Conservation (phyloP, 1,140 invertebrate species). For the Lucilia sericata region DNA sequence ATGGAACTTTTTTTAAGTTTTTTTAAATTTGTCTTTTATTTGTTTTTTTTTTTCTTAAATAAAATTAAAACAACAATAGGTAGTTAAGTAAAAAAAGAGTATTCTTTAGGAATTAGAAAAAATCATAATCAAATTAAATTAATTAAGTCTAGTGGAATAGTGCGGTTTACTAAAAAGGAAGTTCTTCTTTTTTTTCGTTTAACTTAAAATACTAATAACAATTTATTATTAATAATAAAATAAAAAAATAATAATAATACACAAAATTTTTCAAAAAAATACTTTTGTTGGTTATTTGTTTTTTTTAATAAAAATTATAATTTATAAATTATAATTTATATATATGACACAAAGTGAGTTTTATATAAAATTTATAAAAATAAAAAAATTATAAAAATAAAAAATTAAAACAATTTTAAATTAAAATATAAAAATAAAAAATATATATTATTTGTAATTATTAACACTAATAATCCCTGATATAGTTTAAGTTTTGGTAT, state of each 20-base stretch:
- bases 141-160: too few species aligned
- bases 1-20: conserved; percentile 19
- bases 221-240: conserved; percentile 25
- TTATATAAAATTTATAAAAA: too few species aligned
- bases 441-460: background rate
- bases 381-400: background rate
- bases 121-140: too few species aligned
- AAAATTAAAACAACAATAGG: conserved; percentile 10
- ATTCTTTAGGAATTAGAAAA: background rate
- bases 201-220: background rate
- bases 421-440: background rate
- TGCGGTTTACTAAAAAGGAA: too few species aligned
- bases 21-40: background rate
- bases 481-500: conserved; percentile 35
- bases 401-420: background rate
- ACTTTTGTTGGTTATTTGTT: background rate
- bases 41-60: background rate
- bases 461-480: conserved; percentile 39
- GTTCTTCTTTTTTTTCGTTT: background rate
- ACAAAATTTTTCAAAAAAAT: too few species aligned
- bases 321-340: too few species aligned
- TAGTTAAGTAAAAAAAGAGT: background rate
- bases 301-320: background rate
- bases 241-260: background rate
- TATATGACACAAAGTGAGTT: too few species aligned